phyloP scores from a whole-genome alignment of 1,140 invertebrate species.

The Drosophila athabasca region DNA sequence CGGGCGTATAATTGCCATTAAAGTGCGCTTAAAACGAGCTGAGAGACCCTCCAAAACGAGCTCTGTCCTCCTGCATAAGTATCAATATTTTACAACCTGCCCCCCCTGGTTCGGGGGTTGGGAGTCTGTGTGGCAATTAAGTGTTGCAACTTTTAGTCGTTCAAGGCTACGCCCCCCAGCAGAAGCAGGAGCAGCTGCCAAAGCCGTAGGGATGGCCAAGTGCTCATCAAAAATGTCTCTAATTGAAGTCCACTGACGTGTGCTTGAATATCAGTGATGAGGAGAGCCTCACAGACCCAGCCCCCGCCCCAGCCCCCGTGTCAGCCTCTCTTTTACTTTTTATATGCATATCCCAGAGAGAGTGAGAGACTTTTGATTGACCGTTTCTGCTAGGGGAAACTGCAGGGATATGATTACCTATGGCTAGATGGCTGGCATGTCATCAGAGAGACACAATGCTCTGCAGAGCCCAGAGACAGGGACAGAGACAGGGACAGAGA shows the following conservation, averaged over 20 bases:
- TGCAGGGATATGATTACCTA: slow-evolving; percentile 45
- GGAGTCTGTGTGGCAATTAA: slow-evolving; percentile 33
- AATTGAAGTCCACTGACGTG: slow-evolving; percentile 38
- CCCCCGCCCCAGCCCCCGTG: no score
- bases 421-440: slow-evolving; percentile 14
- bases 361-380: slow-evolving; percentile 43
- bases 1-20: slow-evolving; percentile 75
- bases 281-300: background rate
- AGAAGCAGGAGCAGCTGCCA: slow-evolving; percentile 1
- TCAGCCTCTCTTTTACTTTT: no score
- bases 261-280: slow-evolving; percentile 29
- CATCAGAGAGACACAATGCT: slow-evolving; percentile 33
- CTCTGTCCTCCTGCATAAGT: slow-evolving; percentile 39
- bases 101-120: slow-evolving; percentile 3
- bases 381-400: slow-evolving; percentile 27
- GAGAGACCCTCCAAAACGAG: slow-evolving; percentile 42
- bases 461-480: background rate
- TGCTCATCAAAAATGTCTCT: slow-evolving; percentile 22
- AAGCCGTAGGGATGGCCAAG: slow-evolving; percentile 6
- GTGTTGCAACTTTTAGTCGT: slow-evolving; percentile 38
- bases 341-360: no score
- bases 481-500: slow-evolving; percentile 6
- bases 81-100: slow-evolving; percentile 57
- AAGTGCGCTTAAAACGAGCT: slow-evolving; percentile 67
- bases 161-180: slow-evolving; percentile 17